Evolutionary conservation across 2,797 vertebrate species (phyloP).

Genomic region (Siniperca undulata): DNA sequence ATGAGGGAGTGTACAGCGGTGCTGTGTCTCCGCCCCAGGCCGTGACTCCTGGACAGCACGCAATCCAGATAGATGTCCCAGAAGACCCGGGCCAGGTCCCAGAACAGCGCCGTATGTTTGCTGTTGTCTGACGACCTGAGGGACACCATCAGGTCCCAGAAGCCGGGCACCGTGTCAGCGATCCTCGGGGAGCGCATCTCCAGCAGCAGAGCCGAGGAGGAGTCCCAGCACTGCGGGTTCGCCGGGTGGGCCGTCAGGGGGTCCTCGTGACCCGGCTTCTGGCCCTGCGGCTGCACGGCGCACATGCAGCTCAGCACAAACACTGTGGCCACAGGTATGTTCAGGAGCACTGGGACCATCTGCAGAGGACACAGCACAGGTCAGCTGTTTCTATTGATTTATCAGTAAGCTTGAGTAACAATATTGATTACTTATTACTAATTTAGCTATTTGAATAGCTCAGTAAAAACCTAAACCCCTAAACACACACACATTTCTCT

Average conservation of each 20-base stretch:
- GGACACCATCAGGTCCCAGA: conserved; percentile 96
- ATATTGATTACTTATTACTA: not conserved
- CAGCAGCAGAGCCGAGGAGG: conserved; percentile 90
- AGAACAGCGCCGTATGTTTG: conserved; percentile 92
- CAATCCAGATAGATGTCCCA: conserved; percentile 97
- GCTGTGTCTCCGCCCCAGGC: conserved; percentile 89
- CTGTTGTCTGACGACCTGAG: conserved; percentile 92
- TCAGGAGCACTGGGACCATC: conserved; percentile 77
- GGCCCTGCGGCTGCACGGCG: conserved; percentile 74
- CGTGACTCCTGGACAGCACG: conserved; percentile 92
- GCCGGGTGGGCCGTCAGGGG: conserved; percentile 86
- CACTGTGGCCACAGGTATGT: conserved; percentile 79
- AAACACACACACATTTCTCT: not conserved
- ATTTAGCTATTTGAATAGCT: not conserved
- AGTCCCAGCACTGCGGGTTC: conserved; percentile 94
- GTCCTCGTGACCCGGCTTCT: conserved; percentile 87
- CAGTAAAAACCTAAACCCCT: not conserved
- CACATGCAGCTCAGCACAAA: conserved; percentile 85
- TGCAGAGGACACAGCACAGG: conserved; percentile 43
- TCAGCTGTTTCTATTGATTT: not conserved
- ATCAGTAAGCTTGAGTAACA: not conserved
- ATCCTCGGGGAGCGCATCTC: conserved; percentile 92
- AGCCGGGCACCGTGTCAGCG: conserved; percentile 91
- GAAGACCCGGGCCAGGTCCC: conserved; percentile 96
- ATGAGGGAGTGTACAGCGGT: conserved; percentile 78